Conservation (phyloP, 2,888 invertebrate species). For the Drosophila helvetica region DNA sequence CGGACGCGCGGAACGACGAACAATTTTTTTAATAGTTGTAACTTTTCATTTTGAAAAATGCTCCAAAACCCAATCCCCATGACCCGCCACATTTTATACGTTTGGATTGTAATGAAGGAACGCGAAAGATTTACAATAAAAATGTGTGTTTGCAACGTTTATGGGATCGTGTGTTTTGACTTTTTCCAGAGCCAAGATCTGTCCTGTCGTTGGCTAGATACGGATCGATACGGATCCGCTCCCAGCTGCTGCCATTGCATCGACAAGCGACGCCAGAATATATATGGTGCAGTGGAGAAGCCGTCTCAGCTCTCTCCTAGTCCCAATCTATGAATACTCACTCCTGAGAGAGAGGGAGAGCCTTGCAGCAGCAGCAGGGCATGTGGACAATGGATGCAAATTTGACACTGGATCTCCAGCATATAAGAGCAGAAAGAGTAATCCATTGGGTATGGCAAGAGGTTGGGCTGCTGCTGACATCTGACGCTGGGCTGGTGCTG, state of each 20-base stretch:
- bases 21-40: slow-evolving; percentile 24
- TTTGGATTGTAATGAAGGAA: slow-evolving; percentile 27
- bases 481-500: neutral
- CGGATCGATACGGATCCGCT: too few relatives aligned
- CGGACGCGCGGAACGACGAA: slow-evolving; percentile 5
- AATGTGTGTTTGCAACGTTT: slow-evolving; percentile 41
- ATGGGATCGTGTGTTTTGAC: neutral
- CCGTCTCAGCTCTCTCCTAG: too few relatives aligned
- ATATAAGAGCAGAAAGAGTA: neutral
- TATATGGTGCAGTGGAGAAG: too few relatives aligned
- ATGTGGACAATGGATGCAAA: too few relatives aligned
- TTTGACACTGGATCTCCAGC: too few relatives aligned
- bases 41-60: slow-evolving; percentile 26
- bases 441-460: neutral
- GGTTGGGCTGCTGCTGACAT: neutral
- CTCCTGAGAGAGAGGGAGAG: too few relatives aligned
- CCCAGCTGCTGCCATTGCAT: too few relatives aligned
- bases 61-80: neutral
- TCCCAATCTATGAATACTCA: too few relatives aligned
- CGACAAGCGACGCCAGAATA: too few relatives aligned
- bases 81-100: slow-evolving; percentile 24
- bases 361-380: neutral
- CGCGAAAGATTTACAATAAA: slow-evolving; percentile 37
- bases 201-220: too few relatives aligned
- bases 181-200: too few relatives aligned